Evolutionary conservation across 2,113 vertebrate species (phyloP).

Genomic region (Dryoscopus gambensis): DNA sequence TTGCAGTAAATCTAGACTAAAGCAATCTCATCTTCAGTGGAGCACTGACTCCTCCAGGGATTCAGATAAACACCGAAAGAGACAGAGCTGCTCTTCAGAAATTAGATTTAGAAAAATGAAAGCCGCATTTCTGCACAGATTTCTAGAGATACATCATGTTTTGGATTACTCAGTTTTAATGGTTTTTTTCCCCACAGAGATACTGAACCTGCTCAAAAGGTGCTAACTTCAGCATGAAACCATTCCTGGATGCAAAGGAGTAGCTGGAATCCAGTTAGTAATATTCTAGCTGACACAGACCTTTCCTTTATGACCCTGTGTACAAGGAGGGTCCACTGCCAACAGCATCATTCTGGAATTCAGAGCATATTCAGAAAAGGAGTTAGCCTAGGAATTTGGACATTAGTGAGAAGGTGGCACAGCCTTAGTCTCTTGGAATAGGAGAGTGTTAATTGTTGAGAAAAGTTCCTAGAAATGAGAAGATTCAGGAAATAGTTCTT

Average conservation of each 20-base stretch:
- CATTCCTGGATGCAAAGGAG: background rate
- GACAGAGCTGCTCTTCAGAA: background rate
- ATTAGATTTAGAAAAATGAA: constrained; percentile 44
- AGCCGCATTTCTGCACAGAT: background rate
- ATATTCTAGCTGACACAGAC: background rate
- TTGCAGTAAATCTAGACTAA: constrained; percentile 42
- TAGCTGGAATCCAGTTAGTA: background rate
- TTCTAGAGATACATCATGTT: background rate
- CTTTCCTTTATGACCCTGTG: background rate
- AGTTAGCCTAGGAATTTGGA: background rate
- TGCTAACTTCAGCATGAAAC: background rate
- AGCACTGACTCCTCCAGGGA: background rate
- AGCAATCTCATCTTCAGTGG: background rate
- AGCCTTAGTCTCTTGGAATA: background rate
- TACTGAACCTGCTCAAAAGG: background rate
- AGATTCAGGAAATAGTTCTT: constrained; percentile 18
- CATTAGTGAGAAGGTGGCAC: background rate
- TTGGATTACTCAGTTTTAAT: background rate
- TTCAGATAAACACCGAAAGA: constrained; percentile 21
- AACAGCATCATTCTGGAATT: background rate
- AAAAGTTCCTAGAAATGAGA: background rate
- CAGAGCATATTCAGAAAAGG: background rate
- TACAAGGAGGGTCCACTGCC: background rate
- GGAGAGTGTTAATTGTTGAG: background rate
- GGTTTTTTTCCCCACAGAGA: background rate